Conservation (phyloP, 2,113 vertebrate genomes). For the Pristiophorus japonicus region DNA sequence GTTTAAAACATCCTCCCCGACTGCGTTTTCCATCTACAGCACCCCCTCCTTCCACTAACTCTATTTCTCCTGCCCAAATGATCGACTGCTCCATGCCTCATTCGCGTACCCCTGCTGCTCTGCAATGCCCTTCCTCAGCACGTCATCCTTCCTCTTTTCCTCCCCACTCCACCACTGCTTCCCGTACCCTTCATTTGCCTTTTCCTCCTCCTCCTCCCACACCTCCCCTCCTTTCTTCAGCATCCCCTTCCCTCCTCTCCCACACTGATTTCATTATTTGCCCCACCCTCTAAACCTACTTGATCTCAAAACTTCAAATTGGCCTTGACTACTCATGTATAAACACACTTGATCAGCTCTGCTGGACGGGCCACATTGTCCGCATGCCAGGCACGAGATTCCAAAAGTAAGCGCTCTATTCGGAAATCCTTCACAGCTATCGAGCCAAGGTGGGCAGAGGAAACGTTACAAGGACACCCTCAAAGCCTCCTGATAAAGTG, state of each 20-base stretch:
- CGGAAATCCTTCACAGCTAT: too few relatives aligned
- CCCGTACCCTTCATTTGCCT: not conserved
- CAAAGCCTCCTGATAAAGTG: too few relatives aligned
- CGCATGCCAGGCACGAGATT: too few relatives aligned
- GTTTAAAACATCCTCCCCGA: not conserved
- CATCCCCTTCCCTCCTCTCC: not conserved
- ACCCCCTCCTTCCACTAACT: not conserved
- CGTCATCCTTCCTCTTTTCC: not conserved
- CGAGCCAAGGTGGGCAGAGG: too few relatives aligned
- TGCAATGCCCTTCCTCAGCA: not conserved
- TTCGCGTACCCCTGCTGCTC: not conserved
- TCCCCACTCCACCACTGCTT: too few relatives aligned
- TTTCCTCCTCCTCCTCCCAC: not conserved
- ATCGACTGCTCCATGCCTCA: not conserved
- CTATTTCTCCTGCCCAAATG: not conserved
- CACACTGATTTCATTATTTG: not conserved
- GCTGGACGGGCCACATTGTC: too few relatives aligned
- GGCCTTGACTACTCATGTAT: not conserved
- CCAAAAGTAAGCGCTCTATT: too few relatives aligned
- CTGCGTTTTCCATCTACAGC: too few relatives aligned
- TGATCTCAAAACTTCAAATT: not conserved
- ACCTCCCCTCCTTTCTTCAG: not conserved
- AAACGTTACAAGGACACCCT: too few relatives aligned
- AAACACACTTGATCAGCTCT: too few relatives aligned
- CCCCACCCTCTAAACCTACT: not conserved